Base-by-base conservation (phyloP, 2,113 vertebrate species). In the Prinia subflava region DNA sequence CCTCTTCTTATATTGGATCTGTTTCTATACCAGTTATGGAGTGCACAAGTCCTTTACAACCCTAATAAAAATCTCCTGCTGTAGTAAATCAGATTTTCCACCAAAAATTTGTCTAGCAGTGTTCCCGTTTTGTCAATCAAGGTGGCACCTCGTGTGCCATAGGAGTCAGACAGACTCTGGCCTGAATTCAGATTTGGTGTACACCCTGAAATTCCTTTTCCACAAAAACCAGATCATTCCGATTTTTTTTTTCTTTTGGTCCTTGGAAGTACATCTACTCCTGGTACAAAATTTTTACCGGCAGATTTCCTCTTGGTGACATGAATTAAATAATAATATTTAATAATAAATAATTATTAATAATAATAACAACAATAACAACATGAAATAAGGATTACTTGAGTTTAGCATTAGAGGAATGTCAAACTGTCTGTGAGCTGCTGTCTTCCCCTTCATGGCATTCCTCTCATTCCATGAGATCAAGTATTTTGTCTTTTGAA, bases 61-160 rank as follows among this genome's bases (percentile, higher is more conserved):
- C 27, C n/a, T 7, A 70, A 14, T 25, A 70, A 70, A 95, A 90
- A 77, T 12, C 10, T 55, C 20, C 22, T 2, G 1, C 33, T 63
- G 21, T 23, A 75, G 30, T 63, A 78, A 75, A 70, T 52, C 11
- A 71, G 11, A 24, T 24, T 80, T 90, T 89, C 52, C 10, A 42
- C 35, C 57, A 25, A 74, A 64, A 77, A n/a, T n/a, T 78, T 46
- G 20, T 15, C n/a, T 22, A 9, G 13, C 17, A 64, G 4, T 21
- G 46, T 15, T 65, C 31, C n/a, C 14, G 39, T 83, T 50, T 69
- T 92, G 30, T 63, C 79, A 83, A 5, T 81, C 73, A 82, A 91
- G 22, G 19, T 44, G 39, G 13, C 44, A 81, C 25, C 4, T 62
- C 2, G 1, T 0, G 0, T 57, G 62, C 15, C 55, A 80, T 31